Evolutionary conservation across 2,113 vertebrate species (phyloP), one percentile per base, ranked within the genome.

Genomic region (Parus major): DNA sequence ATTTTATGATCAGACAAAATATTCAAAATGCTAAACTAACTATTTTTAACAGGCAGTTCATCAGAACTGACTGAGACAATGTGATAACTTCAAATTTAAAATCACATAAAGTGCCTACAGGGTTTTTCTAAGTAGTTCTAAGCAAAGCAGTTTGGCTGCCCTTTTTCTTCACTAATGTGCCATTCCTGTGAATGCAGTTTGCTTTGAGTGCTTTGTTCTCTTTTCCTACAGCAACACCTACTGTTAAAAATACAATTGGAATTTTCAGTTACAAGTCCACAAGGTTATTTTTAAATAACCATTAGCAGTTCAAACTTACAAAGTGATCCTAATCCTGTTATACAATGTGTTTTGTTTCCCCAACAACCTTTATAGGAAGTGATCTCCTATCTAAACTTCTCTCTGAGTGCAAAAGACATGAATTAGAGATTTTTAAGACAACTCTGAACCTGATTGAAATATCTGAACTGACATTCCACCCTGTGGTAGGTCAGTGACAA

Each of bases 191-290:
- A 93, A 65, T 73, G 90, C 66, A 71, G 47, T 82, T 89, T 68
- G 55, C 60, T 93, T 69, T 87, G 46, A 3, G 3, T 35, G 47
- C 59, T 86, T 92, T 92, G 41, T 92, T 93, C 70, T 80, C 88
- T 94, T 94, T 92, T 90, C 89, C 77, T 95, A 63, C 81, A 97
- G 95, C 95, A 96, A 78, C 94, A 89, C 90, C 92, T 97, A 91
- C 95, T 75, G 93, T 97, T 93, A 95, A 91, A 95, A 96, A 93
- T 87, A 93, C 84, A 82, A 42, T 65, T 70, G 75, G 55, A 94
- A 91, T 91, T 96, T 87, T 90, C 65, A 89, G 46, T 46, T 89
- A 24, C 33, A 60, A 86, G 57, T 65, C 39, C 57, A 78, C 7
- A 17, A 76, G 39, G 44, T 82, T 92, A 91, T 89, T 96, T 94